Evolutionary conservation across 2,888 invertebrate genomes (phyloP).

Genomic region (Harpagoxenus sublaevis): DNA sequence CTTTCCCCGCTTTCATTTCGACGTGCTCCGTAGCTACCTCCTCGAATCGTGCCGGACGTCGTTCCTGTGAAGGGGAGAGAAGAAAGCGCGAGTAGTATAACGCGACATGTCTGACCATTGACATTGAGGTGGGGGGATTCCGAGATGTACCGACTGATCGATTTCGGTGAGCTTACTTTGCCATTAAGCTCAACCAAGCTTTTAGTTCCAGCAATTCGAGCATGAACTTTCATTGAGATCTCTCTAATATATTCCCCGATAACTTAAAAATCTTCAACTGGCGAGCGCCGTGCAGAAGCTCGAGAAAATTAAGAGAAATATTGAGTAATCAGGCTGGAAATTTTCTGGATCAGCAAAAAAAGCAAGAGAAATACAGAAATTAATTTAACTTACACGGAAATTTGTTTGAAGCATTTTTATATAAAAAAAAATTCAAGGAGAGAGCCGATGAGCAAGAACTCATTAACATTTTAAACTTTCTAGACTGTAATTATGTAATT

Average conservation of each 20-base stretch:
- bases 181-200: background rate
- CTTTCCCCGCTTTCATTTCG: conserved; percentile 54
- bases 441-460: background rate
- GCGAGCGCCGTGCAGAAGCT: background rate
- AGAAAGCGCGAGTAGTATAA: conserved; percentile 37
- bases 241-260: conserved; percentile 23
- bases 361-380: background rate
- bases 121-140: background rate
- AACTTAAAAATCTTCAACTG: conserved; percentile 22
- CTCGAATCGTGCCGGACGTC: conserved; percentile 65
- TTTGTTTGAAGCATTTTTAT: background rate
- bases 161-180: background rate
- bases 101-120: conserved; percentile 23
- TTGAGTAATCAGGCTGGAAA: background rate
- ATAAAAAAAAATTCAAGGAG: background rate
- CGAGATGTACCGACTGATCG: background rate
- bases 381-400: background rate
- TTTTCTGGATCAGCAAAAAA: background rate
- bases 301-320: conserved; percentile 9
- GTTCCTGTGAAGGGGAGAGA: conserved; percentile 64
- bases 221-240: conserved; percentile 13
- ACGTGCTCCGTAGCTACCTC: conserved; percentile 60
- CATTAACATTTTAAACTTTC: conserved; percentile 7
- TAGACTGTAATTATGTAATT: conserved; percentile 10
- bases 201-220: conserved; percentile 10